Evolutionary conservation across 2,797 vertebrate species (phyloP).

Genomic region (Leptatherina wallacei): DNA sequence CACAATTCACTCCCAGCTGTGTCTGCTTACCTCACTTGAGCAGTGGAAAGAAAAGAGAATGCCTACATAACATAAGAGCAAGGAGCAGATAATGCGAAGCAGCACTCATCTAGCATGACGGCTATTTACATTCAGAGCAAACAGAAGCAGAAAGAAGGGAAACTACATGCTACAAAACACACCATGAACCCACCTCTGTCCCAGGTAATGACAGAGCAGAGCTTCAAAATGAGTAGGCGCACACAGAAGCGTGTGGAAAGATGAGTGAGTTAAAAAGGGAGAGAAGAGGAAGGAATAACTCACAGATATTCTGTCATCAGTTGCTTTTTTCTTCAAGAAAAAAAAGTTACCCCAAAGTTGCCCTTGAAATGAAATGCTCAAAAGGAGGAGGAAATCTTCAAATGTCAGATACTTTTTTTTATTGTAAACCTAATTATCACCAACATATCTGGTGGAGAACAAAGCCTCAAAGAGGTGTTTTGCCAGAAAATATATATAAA

Average conservation of each 20-base stretch:
- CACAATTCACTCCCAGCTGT: slow-evolving; percentile 39
- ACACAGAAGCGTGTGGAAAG: slow-evolving; percentile 58
- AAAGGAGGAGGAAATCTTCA: slow-evolving; percentile 52
- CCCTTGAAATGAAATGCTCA: slow-evolving; percentile 45
- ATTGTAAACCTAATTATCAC: slow-evolving; percentile 70
- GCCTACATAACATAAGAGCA: slow-evolving; percentile 22
- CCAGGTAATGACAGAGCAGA: slow-evolving; percentile 76
- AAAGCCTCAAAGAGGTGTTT: slow-evolving; percentile 64
- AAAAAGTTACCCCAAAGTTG: slow-evolving; percentile 53
- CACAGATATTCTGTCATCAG: slow-evolving; percentile 43
- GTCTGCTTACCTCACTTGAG: slow-evolving; percentile 44
- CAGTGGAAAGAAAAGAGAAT: slow-evolving; percentile 33
- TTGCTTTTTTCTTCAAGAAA: slow-evolving; percentile 15
- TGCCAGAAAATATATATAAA: slow-evolving; percentile 72
- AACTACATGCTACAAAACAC: slow-evolving; percentile 59
- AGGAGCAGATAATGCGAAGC: slow-evolving; percentile 41
- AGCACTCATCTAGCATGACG: slow-evolving; percentile 16
- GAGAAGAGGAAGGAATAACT: slow-evolving; percentile 55
- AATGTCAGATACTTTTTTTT: slow-evolving; percentile 52
- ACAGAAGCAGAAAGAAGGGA: slow-evolving; percentile 53
- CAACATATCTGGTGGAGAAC: slow-evolving; percentile 56
- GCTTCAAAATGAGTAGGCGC: slow-evolving; percentile 69
- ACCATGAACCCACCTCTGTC: slow-evolving; percentile 55
- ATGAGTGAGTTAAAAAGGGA: slow-evolving; percentile 58
- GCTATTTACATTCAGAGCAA: slow-evolving; percentile 58